phyloP scores from a whole-genome alignment of 2,113 vertebrate genomes.

The Martes martes region DNA sequence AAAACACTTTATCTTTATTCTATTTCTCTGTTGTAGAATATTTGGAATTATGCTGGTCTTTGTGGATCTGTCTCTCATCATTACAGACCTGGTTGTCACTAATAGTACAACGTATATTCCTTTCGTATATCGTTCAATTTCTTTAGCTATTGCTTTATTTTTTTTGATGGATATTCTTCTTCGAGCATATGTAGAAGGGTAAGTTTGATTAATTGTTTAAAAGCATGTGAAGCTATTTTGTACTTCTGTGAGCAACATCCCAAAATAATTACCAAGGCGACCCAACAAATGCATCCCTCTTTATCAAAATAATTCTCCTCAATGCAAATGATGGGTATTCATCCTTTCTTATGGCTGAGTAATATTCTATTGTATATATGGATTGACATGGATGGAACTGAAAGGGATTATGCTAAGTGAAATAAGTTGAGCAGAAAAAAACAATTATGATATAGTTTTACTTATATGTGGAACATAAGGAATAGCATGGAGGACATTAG shows the following conservation, averaged over 20 bases:
- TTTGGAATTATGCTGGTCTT: slow-evolving; percentile 92
- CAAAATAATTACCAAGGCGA: neutral
- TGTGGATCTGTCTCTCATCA: slow-evolving; percentile 88
- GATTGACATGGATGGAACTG: no score
- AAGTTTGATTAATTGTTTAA: slow-evolving; percentile 73
- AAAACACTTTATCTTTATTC: neutral
- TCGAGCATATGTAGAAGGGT: slow-evolving; percentile 92
- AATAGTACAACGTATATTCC: slow-evolving; percentile 60
- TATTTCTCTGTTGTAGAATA: slow-evolving; percentile 80
- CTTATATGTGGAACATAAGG: no score
- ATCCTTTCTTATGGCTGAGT: no score
- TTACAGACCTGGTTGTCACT: slow-evolving; percentile 83
- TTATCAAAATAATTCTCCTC: slow-evolving; percentile 19
- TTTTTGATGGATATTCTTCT: slow-evolving; percentile 92
- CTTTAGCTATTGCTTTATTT: slow-evolving; percentile 91
- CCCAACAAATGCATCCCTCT: neutral
- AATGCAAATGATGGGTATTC: no score
- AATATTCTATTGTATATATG: no score
- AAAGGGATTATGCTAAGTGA: no score
- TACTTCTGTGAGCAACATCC: neutral
- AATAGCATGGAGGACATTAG: no score
- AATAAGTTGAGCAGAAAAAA: no score
- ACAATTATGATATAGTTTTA: no score
- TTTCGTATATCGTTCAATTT: slow-evolving; percentile 81
- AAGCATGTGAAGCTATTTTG: neutral